Percentiles rank a stretch among this genome's conserved stretches.
phyloP scores from a whole-genome alignment of 2,113 vertebrate genomes.

The Puma concolor region DNA sequence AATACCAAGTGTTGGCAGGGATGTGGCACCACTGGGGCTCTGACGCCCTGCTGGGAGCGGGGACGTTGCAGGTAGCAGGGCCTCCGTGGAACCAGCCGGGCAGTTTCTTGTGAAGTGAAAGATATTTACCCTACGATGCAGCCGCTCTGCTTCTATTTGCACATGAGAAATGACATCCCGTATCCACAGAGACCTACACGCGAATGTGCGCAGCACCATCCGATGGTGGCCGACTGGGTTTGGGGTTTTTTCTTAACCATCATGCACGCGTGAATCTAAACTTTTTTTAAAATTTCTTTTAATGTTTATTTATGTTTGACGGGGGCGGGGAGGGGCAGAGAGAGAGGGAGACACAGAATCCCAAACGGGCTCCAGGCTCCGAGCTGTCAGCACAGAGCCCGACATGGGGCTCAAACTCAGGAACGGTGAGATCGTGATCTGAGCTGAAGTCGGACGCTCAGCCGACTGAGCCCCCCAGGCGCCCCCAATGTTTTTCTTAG shows the following conservation, averaged over 20 bases:
- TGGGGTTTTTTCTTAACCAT: background rate
- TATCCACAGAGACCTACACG: background rate
- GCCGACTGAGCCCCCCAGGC: too few relatives aligned
- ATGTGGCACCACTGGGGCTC: rapidly evolving
- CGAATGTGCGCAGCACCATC: rapidly evolving
- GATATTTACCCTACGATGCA: background rate
- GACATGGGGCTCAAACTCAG: too few relatives aligned
- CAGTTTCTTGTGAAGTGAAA: background rate
- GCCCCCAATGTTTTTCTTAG: background rate
- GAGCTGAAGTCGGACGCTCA: too few relatives aligned
- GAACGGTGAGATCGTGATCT: too few relatives aligned
- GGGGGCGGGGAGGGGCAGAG: too few relatives aligned
- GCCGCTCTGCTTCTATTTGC: background rate
- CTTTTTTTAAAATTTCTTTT: too few relatives aligned
- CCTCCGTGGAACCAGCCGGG: rapidly evolving
- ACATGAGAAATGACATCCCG: rapidly evolving
- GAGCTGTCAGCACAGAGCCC: too few relatives aligned
- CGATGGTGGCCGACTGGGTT: rapidly evolving
- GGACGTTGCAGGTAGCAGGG: rapidly evolving
- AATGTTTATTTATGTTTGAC: too few relatives aligned
- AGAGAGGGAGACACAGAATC: too few relatives aligned
- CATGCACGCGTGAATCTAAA: too few relatives aligned
- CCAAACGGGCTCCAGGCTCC: too few relatives aligned
- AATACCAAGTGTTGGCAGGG: rapidly evolving
- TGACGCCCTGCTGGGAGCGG: rapidly evolving